Evolutionary conservation across 2,797 vertebrate species (phyloP), one percentile per base, ranked within the genome.

Genomic region (Anabacerthia variegaticeps): DNA sequence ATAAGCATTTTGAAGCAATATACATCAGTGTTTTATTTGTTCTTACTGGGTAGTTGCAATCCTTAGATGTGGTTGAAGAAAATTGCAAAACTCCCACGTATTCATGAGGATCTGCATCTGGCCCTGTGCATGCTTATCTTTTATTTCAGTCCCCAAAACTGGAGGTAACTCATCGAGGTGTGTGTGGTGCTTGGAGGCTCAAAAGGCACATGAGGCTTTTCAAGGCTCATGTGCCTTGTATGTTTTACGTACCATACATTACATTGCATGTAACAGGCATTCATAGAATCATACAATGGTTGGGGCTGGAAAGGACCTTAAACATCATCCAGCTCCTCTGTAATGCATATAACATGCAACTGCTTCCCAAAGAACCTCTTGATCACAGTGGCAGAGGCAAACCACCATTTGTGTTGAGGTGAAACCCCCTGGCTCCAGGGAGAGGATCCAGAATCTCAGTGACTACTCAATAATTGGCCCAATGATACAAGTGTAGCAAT

Each of bases 401-500:
- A 58, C 48, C 20, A 12, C 41, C 3, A 3, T 56, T 68, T 66
- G n/a, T 51, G 65, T n/a, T 69, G 61, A 34, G 44, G 6, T 32
- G 12, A 92, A 27, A 20, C 18, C 30, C 5, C 3, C 10, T 46
- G 23, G 9, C 59, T 91, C 16, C 30, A 66, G 27, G 32, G 34
- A 37, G 43, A 55, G 32, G 36, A 39, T 88, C 43, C 51, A 41
- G 62, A 88, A 81, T 17, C n/a, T 88, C 54, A 19, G 9, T 63
- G 69, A 67, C 44, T 48, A 44, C 21, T 74, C 16, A 80, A 7
- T 84, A 77, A 30, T 18, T 82, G 76, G 12, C 71, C 37, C 49
- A 69, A 6, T 48, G 89, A 93, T 95, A 97, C 93, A 85, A 62
- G 52, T 87, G 95, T 48, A 97, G 55, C 43, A 93, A 97, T 28